Percentiles rank a stretch among this genome's conserved stretches.
These are phyloP conservation scores for Chromoteleia sp. DNA, from an alignment of 2,888 invertebrate species.

Conservation along the genomic window DNA sequence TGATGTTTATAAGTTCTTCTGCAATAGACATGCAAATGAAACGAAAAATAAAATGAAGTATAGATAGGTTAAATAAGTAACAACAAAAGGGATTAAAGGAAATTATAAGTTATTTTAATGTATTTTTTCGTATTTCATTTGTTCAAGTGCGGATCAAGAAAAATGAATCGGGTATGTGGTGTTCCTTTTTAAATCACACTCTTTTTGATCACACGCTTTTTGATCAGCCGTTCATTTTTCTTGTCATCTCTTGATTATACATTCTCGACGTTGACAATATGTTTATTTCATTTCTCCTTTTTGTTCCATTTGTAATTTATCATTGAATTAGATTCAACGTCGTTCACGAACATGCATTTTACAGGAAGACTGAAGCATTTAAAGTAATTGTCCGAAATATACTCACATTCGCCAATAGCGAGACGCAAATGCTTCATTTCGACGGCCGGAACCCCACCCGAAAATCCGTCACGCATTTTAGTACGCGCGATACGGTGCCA, in stretches of 20 bases:
- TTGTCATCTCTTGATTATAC: background rate
- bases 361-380: slow-evolving; percentile 68
- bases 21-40: too few species aligned
- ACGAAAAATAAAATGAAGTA: too few species aligned
- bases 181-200: background rate
- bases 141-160: background rate
- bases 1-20: too few species aligned
- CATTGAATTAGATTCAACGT: slow-evolving; percentile 22
- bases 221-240: slow-evolving; percentile 4
- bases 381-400: slow-evolving; percentile 58
- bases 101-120: too few species aligned
- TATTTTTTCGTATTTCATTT: slow-evolving; percentile 5
- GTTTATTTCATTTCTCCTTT: background rate
- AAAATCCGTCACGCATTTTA: slow-evolving; percentile 43
- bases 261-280: slow-evolving; percentile 21
- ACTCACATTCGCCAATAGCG: slow-evolving; percentile 55
- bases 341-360: slow-evolving; percentile 56
- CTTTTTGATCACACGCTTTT: slow-evolving; percentile 1
- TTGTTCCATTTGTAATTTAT: slow-evolving; percentile 32
- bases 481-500: slow-evolving; percentile 28
- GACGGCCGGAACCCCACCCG: slow-evolving; percentile 32
- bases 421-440: slow-evolving; percentile 59
- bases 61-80: too few species aligned
- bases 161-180: background rate
- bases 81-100: background rate